Base-by-base conservation (phyloP, 1,140 invertebrate species). In the Trypoxylus dichotomus region DNA sequence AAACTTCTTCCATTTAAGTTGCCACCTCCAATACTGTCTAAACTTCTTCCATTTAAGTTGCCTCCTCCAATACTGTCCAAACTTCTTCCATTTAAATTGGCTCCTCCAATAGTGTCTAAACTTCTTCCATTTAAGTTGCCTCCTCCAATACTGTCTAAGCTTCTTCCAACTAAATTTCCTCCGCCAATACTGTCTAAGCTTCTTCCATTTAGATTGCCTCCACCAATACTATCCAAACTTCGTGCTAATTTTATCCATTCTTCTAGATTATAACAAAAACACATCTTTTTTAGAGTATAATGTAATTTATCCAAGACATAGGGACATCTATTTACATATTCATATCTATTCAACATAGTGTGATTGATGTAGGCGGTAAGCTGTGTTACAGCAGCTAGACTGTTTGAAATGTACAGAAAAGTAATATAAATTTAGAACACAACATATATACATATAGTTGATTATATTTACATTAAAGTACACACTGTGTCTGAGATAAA, bases 191-290 rank as follows among this genome's bases (percentile, higher is more conserved):
- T 71, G 24, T 71, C 63, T 27, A 71, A 24, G 21, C 63, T 71
- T 71, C 63, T 3, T 5, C 63, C 63, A 24, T 13, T 15, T 24
- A 71, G 13, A 24, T 27, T 71, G 13, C 68, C 68, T 15, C 68
- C 68, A 21, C 68, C 68, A 71, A 71, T 71, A 27, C 72, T 74
- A 42, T 74, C 72, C 37, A 74, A 74, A 74, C 29, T 74, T 42
- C 72, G 29, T 8, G 47, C 19, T n/a, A 54, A 15, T 54, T 54
- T 54, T 54, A 54, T 6, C 47, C 47, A 54, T 54, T 54, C 13
- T 19, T 54, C 47, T 54, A 54, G 19, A 54, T 54, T 54, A 5
- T 54, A 54, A 54, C 15, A 54, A 54, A 54, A 54, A 54, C 43
- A 15, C 19, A 54, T 54, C 47, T 54, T 54, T 19, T n/a, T 19